A percentile compares a stretch with the other conserved stretches of the same genome.
These are phyloP conservation scores for Lipophrys pholis DNA, from an alignment of 2,113 vertebrate species.

Conservation along the genomic window DNA sequence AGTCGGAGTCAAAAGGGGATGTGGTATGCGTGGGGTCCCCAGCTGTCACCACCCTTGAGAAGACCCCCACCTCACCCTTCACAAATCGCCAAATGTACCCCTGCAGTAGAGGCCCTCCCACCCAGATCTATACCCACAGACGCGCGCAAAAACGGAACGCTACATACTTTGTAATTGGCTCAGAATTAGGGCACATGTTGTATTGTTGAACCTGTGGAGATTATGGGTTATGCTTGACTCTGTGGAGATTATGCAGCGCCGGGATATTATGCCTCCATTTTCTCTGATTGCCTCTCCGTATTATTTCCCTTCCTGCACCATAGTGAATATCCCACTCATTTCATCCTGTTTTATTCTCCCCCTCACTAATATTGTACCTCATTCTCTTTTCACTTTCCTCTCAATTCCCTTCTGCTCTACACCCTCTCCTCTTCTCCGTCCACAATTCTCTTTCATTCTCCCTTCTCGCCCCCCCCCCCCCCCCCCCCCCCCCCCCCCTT, in stretches of 20 bases:
- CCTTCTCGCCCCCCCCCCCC: slow-evolving; percentile 7
- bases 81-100: slow-evolving; percentile 40
- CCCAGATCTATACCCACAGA: slow-evolving; percentile 36
- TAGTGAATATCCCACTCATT: slow-evolving; percentile 40
- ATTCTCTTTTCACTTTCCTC: slow-evolving; percentile 43
- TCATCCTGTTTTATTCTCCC: slow-evolving; percentile 10
- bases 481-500: neutral
- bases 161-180: slow-evolving; percentile 66
- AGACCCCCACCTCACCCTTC: neutral
- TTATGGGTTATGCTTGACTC: slow-evolving; percentile 76
- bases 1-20: slow-evolving; percentile 60
- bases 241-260: slow-evolving; percentile 72
- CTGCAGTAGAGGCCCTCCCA: slow-evolving; percentile 29
- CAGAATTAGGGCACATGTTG: slow-evolving; percentile 74
- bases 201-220: slow-evolving; percentile 79
- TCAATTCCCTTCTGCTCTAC: slow-evolving; percentile 49
- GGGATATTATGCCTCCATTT: slow-evolving; percentile 79
- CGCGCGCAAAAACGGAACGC: slow-evolving; percentile 40
- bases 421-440: slow-evolving; percentile 26
- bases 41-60: slow-evolving; percentile 71
- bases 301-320: slow-evolving; percentile 54
- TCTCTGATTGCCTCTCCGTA: slow-evolving; percentile 73
- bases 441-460: slow-evolving; percentile 21
- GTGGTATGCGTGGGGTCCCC: slow-evolving; percentile 61
- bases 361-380: slow-evolving; percentile 37